A percentile compares a stretch with the other conserved stretches of the same genome.
Evolutionary conservation across 2,888 invertebrate genomes (phyloP).

Genomic region (Philaethria dido): DNA sequence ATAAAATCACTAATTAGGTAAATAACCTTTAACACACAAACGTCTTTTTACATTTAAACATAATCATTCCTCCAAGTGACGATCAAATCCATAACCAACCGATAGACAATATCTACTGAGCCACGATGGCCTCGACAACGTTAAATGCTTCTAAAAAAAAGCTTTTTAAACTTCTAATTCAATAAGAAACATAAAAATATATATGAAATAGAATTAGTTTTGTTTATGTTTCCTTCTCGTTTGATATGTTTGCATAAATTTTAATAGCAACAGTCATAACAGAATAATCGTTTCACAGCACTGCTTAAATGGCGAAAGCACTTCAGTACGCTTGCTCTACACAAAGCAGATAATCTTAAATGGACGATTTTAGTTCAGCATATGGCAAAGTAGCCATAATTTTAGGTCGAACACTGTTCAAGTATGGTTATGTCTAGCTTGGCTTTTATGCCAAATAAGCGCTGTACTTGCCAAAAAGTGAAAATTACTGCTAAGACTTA

Average conservation of each 20-base stretch:
- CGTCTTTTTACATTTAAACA: too few relatives aligned
- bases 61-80: too few relatives aligned
- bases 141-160: too few relatives aligned
- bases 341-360: slow-evolving; percentile 15
- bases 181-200: too few relatives aligned
- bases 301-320: slow-evolving; percentile 18
- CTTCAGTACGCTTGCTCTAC: slow-evolving; percentile 12
- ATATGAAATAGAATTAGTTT: neutral
- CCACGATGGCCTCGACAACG: too few relatives aligned
- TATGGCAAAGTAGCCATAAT: slow-evolving; percentile 14
- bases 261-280: neutral
- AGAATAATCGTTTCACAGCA: slow-evolving; percentile 1
- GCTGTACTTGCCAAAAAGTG: neutral
- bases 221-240: neutral
- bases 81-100: too few relatives aligned
- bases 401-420: neutral
- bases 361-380: neutral
- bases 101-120: too few relatives aligned
- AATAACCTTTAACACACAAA: too few relatives aligned
- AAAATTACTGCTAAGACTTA: neutral
- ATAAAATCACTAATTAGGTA: too few relatives aligned
- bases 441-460: neutral
- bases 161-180: too few relatives aligned
- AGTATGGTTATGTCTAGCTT: neutral
- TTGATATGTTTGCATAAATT: slow-evolving; percentile 6